Evolutionary conservation across 2,888 invertebrate genomes (phyloP).

Genomic region (Sericinus montela): DNA sequence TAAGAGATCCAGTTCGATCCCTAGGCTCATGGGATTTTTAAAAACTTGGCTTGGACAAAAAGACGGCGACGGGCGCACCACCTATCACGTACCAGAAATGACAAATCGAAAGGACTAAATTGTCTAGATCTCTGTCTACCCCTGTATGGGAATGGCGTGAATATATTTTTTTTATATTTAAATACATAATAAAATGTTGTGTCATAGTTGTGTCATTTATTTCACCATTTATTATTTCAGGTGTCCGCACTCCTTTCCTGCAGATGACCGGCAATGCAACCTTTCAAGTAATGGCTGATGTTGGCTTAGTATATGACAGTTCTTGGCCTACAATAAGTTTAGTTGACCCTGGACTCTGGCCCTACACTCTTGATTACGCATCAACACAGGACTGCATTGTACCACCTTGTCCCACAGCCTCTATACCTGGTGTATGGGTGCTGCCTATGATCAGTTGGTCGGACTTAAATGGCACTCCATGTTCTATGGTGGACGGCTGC

Average conservation of each 20-base stretch:
- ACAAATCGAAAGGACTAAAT: no score
- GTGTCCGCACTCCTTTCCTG: constrained; percentile 77
- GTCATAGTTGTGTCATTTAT: no score
- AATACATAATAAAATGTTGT: no score
- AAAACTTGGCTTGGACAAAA: no score
- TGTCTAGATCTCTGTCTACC: no score
- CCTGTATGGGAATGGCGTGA: no score
- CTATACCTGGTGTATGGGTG: constrained; percentile 82
- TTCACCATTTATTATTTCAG: constrained; percentile 33
- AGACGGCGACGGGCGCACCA: no score
- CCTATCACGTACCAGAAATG: no score
- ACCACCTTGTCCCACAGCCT: constrained; percentile 76
- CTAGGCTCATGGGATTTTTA: no score
- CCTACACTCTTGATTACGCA: constrained; percentile 82
- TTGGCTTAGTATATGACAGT: constrained; percentile 79
- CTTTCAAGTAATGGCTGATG: constrained; percentile 74
- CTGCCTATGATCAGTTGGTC: constrained; percentile 81
- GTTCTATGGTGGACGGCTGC: constrained; percentile 80
- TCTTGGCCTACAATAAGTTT: constrained; percentile 76
- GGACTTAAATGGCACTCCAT: constrained; percentile 63
- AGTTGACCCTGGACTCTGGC: constrained; percentile 77
- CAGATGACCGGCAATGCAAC: constrained; percentile 78
- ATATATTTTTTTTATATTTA: no score
- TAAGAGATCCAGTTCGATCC: no score
- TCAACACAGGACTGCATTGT: constrained; percentile 78